These are phyloP conservation scores for Muscicapa striata DNA, from an alignment of 2,797 vertebrate species.

Conservation along the genomic window DNA sequence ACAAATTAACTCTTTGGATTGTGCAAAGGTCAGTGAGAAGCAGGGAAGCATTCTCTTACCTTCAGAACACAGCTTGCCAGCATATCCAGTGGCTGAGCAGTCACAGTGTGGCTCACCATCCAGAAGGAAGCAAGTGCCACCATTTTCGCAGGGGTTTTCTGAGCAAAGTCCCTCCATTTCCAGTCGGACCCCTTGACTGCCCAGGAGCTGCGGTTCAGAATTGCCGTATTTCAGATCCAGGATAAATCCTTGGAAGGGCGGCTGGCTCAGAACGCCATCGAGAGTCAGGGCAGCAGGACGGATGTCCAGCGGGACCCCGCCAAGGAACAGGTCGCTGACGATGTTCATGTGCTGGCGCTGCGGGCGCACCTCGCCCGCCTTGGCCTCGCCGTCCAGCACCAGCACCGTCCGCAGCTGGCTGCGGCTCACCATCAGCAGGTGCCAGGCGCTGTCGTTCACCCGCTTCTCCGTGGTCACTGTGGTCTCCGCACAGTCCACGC, in stretches of 20 bases:
- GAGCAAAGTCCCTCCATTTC: constrained; percentile 92
- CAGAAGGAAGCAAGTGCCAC: constrained; percentile 91
- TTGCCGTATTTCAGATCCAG: constrained; percentile 91
- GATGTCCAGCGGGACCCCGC: constrained; percentile 91
- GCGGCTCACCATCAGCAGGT: constrained; percentile 90
- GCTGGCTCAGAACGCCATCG: constrained; percentile 84
- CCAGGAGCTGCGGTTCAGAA: constrained; percentile 88
- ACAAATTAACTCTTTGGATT: background rate
- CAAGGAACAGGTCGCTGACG: constrained; percentile 93
- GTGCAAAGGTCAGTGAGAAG: background rate
- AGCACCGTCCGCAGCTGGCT: constrained; percentile 87
- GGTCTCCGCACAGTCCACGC: constrained; percentile 93
- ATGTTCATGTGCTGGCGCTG: constrained; percentile 95
- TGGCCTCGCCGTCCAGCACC: constrained; percentile 88
- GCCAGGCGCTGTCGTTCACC: constrained; percentile 93
- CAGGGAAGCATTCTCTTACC: constrained; percentile 81
- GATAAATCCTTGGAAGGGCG: constrained; percentile 92
- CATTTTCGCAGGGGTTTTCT: constrained; percentile 95
- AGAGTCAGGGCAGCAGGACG: constrained; percentile 88
- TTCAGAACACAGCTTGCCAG: constrained; percentile 94
- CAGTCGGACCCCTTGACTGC: constrained; percentile 87
- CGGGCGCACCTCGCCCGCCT: constrained; percentile 85
- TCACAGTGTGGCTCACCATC: constrained; percentile 93
- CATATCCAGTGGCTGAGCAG: constrained; percentile 93
- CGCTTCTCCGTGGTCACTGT: constrained; percentile 83